Base-by-base conservation (phyloP, 1,140 invertebrate species). In the Drosophila ananassae region DNA sequence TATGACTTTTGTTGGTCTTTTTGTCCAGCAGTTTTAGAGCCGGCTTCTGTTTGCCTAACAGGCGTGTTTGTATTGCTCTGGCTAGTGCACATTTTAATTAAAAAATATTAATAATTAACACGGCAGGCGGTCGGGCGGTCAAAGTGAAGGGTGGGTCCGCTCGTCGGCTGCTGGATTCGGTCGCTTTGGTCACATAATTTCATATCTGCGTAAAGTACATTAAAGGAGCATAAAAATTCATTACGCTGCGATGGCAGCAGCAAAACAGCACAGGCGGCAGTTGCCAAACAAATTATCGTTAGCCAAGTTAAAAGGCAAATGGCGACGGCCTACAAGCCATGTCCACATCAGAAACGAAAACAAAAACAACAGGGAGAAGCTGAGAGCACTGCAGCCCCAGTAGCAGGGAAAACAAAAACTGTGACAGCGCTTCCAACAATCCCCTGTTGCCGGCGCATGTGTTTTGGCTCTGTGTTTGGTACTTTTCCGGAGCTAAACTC, bases 211-310 rank as follows among this genome's bases (percentile, higher is more conserved):
- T 83, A 76, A 79, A 80, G 71, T 78, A 78, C 81, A 85, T 80
- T 78, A 85, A 85, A 89, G 83, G 73, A 61, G 73, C 83, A 89
- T 89, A 89, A 89, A 89, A 89, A 89, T 89, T 89, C 83, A 89
- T 89, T 89, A 89, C 68, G 72, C 64, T 52, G 57, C 79, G 64
- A 47, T 64, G 61, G 62, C 25, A 55, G 69, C 69, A 54, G 37
- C 30, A 44, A 17, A 58, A n/a, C 54, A 59, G 52, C 34, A 12
- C 34, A 37, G 63, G 39, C 57, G 61, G 71, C 83, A 69, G 83
- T 82, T 87, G 83, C 73, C 72, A 79, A 89, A 89, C 83, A 89
- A 89, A 89, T 89, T 89, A 89, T 89, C 83, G 83, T 89, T 89
- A 89, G 83, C 79, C 79, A 83, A 89, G 79, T 79, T 79, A 79